phyloP scores from a whole-genome alignment of 2,113 vertebrate species.

The Cyprinodon variegatus region DNA sequence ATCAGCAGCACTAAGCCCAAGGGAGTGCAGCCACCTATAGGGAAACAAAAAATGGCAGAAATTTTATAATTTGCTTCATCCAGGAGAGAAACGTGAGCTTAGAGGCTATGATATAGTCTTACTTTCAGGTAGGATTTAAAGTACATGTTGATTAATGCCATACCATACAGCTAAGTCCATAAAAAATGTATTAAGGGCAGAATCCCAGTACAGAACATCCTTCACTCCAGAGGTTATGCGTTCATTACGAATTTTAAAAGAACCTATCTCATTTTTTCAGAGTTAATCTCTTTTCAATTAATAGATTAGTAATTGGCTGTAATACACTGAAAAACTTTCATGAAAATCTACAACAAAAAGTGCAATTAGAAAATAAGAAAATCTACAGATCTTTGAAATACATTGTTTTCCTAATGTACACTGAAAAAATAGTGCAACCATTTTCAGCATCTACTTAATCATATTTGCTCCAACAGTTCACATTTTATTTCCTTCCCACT shows the following conservation, averaged over 20 bases:
- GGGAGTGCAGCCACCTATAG: background rate
- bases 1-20: background rate
- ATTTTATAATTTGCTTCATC: background rate
- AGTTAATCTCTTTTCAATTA: background rate
- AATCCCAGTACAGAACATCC: background rate
- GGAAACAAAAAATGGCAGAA: background rate
- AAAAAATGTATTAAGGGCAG: background rate
- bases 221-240: background rate
- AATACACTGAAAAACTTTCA: background rate
- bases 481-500: background rate
- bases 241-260: background rate
- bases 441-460: no score
- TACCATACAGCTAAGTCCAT: background rate
- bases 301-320: background rate
- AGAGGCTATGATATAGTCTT: background rate
- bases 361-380: no score
- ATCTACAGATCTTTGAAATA: no score
- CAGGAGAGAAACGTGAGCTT: background rate
- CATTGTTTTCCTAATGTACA: no score
- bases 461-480: background rate
- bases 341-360: no score
- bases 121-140: background rate
- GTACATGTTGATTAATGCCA: background rate
- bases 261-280: background rate
- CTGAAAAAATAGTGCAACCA: no score